Evolutionary conservation across 2,888 invertebrate species (phyloP).

Genomic region (Epiperipatus broadwayi): DNA sequence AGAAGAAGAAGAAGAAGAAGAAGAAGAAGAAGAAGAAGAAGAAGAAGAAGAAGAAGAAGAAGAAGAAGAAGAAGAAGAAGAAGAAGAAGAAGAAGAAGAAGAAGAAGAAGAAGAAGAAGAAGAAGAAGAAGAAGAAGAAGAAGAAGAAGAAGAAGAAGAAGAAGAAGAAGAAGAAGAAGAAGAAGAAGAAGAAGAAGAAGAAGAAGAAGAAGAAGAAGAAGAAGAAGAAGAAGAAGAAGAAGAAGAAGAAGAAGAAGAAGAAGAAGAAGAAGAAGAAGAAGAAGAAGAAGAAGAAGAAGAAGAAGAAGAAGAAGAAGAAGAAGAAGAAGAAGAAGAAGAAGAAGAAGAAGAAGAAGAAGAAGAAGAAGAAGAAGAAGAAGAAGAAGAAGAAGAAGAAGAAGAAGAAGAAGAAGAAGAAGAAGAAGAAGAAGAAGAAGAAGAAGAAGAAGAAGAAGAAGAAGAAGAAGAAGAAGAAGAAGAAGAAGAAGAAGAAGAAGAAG

Average conservation of each 20-base stretch:
- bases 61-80: slow-evolving; percentile 4
- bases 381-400: slow-evolving; percentile 1
- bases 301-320: slow-evolving; percentile 8
- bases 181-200: not conserved
- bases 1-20: slow-evolving; percentile 4
- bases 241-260: slow-evolving; percentile 4
- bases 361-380: not conserved
- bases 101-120: slow-evolving; percentile 1
- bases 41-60: slow-evolving; percentile 4
- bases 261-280: slow-evolving; percentile 13
- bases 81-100: slow-evolving; percentile 4
- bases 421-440: slow-evolving; percentile 7
- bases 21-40: slow-evolving; percentile 4
- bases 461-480: slow-evolving; percentile 6
- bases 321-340: slow-evolving; percentile 10
- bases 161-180: slow-evolving; percentile 1
- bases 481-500: slow-evolving; percentile 13
- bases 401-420: slow-evolving; percentile 8
- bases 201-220: slow-evolving; percentile 4
- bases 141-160: slow-evolving; percentile 4
- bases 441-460: not conserved
- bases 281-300: slow-evolving; percentile 6
- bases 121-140: slow-evolving; percentile 4
- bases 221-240: slow-evolving; percentile 4
- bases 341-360: slow-evolving; percentile 7